phyloP scores from a whole-genome alignment of 2,888 invertebrate species.

The Thelaira solivaga region DNA sequence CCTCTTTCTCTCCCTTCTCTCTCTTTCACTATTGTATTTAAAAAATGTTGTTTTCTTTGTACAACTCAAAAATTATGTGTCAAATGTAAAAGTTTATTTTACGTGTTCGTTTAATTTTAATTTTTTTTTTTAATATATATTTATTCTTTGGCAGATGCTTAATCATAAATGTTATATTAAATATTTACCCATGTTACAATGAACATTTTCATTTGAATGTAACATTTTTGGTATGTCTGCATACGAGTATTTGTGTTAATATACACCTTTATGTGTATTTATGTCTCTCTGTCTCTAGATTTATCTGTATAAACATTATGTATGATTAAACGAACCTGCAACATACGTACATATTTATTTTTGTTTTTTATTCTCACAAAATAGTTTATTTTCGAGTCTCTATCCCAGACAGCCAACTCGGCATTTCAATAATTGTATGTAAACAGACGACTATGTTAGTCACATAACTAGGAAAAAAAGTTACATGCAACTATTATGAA shows the following conservation, averaged over 20 bases:
- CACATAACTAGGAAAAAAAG: background rate
- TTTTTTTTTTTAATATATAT: background rate
- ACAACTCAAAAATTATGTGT: too few relatives aligned
- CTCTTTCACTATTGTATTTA: too few relatives aligned
- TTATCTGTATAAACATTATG: background rate
- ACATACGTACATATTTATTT: constrained; percentile 22
- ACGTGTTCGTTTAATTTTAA: background rate
- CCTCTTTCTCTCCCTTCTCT: too few relatives aligned
- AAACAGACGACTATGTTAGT: constrained; percentile 26
- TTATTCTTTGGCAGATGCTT: background rate
- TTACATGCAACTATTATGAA: constrained; percentile 6
- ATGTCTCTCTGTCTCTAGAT: background rate
- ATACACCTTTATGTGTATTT: background rate
- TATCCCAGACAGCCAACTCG: constrained; percentile 45
- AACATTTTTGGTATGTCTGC: too few relatives aligned
- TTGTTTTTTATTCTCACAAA: constrained; percentile 23
- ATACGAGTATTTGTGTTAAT: background rate
- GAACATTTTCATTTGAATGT: too few relatives aligned
- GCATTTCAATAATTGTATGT: constrained; percentile 49
- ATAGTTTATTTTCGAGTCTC: constrained; percentile 47
- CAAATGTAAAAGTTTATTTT: too few relatives aligned
- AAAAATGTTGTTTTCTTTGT: too few relatives aligned
- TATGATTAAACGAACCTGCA: constrained; percentile 25
- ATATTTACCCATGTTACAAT: constrained; percentile 30
- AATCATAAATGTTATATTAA: constrained; percentile 14